phyloP scores from a whole-genome alignment of 2,797 vertebrate species.

The Premnoplex brunnescens region DNA sequence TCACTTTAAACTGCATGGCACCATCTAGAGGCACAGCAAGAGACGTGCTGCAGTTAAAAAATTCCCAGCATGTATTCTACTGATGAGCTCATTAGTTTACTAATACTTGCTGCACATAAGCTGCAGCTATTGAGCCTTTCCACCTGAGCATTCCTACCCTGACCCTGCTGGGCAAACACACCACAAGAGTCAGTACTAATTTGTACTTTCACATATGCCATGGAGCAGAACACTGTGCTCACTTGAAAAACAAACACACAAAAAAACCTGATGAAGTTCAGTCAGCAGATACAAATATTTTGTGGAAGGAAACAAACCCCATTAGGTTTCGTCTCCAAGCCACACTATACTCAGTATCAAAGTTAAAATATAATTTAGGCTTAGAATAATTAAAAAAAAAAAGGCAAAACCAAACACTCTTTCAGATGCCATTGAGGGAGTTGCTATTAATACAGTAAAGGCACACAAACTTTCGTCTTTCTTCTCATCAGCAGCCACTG shows the following conservation, averaged over 20 bases:
- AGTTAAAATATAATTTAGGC: not conserved
- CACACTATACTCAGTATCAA: not conserved
- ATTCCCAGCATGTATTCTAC: accelerated
- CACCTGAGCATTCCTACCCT: not conserved
- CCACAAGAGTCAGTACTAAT: not conserved
- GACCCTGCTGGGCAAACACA: not conserved
- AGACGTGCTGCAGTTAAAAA: not conserved
- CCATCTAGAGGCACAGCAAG: conserved; percentile 16
- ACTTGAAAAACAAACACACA: not conserved
- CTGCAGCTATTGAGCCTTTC: not conserved
- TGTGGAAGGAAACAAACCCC: not conserved
- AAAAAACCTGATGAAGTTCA: not conserved
- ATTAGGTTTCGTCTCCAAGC: not conserved
- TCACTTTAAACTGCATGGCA: not conserved
- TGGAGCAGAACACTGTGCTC: not conserved
- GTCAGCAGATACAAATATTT: not conserved
- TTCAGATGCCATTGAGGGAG: not conserved
- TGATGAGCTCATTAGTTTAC: not conserved
- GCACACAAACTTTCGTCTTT: not conserved
- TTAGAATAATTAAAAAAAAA: not conserved
- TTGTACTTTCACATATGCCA: not conserved
- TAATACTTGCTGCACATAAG: not conserved
- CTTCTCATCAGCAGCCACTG: not conserved
- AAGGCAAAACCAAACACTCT: not conserved
- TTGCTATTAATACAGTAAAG: not conserved